Evolutionary conservation across 2,888 invertebrate genomes (phyloP).

Genomic region (Drosophila diplacantha): DNA sequence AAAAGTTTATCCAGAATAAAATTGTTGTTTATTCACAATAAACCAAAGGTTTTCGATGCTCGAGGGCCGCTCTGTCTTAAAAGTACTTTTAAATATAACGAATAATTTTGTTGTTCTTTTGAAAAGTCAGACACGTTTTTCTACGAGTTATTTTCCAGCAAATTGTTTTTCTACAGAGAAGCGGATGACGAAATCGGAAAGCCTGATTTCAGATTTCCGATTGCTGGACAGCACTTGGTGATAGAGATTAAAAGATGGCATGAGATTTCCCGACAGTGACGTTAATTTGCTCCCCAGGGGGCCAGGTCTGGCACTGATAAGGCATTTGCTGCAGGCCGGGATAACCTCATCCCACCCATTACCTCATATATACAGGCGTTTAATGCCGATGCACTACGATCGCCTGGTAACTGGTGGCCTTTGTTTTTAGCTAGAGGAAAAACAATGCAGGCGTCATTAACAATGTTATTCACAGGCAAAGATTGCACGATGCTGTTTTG

Average conservation of each 20-base stretch:
- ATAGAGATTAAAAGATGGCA: conserved; percentile 13
- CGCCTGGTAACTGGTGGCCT: conserved; percentile 49
- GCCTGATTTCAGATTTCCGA: conserved; percentile 36
- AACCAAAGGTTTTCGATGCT: neutral
- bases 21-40: too few species aligned
- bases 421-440: conserved; percentile 25
- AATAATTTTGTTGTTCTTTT: neutral
- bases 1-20: too few species aligned
- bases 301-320: conserved; percentile 51
- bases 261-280: conserved; percentile 46
- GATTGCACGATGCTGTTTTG: conserved; percentile 38
- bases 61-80: neutral
- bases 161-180: conserved; percentile 37
- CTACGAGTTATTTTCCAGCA: conserved; percentile 42
- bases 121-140: conserved; percentile 1
- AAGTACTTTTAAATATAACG: neutral
- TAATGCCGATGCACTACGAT: conserved; percentile 10
- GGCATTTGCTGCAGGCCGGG: conserved; percentile 17
- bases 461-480: conserved; percentile 27
- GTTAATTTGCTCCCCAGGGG: conserved; percentile 52
- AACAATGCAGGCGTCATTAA: conserved; percentile 55
- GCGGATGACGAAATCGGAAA: conserved; percentile 58
- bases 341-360: conserved; percentile 8
- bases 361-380: conserved; percentile 4
- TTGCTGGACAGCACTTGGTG: conserved; percentile 25